Evolutionary conservation across 2,113 vertebrate species (phyloP).

Genomic region (Hemiscyllium ocellatum): DNA sequence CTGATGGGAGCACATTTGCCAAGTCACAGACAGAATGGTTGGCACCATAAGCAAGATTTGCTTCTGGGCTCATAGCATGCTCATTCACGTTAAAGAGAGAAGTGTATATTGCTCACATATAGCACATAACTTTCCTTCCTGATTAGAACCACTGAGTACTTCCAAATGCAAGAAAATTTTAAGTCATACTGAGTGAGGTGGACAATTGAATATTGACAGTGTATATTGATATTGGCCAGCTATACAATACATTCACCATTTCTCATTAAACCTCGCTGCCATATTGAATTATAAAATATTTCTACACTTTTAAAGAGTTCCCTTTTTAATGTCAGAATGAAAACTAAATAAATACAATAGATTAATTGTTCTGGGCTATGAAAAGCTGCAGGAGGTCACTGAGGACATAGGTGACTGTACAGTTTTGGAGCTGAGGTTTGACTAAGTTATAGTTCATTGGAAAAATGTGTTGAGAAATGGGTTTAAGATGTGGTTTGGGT

Average conservation of each 20-base stretch:
- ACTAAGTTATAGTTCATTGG: background rate
- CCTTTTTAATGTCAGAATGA: background rate
- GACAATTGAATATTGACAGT: conserved; percentile 28
- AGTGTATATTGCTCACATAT: background rate
- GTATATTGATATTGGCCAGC: conserved; percentile 3
- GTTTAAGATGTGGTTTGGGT: background rate
- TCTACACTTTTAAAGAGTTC: background rate
- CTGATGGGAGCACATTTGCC: background rate
- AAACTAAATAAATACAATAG: background rate
- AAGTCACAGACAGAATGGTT: conserved; percentile 4
- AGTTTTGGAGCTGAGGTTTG: background rate
- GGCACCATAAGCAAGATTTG: background rate
- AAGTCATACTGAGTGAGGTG: background rate
- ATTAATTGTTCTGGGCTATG: background rate
- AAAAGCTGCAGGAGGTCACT: background rate
- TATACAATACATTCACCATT: background rate
- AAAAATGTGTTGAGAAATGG: background rate
- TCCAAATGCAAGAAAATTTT: background rate
- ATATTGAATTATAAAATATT: conserved; percentile 18
- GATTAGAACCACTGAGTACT: conserved; percentile 13
- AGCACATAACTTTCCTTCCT: conserved; percentile 16
- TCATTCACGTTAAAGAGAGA: conserved; percentile 7
- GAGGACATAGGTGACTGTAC: background rate
- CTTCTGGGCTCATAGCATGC: background rate
- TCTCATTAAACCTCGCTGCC: background rate